phyloP scores from a whole-genome alignment of 2,113 vertebrate species.

The Fregetta grallaria region DNA sequence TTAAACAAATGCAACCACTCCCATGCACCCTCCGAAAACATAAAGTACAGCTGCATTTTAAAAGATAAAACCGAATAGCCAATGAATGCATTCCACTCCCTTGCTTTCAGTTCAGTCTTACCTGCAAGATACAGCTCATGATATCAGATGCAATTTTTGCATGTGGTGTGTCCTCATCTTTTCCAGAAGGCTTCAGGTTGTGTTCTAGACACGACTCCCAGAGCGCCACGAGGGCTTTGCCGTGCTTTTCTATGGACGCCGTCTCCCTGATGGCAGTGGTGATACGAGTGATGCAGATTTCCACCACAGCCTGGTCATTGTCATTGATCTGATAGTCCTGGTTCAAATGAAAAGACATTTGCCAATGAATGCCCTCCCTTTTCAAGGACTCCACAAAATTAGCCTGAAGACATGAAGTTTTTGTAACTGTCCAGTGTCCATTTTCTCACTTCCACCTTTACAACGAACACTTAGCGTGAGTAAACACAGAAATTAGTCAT shows the following conservation, averaged over 20 bases:
- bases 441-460: not conserved
- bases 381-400: not conserved
- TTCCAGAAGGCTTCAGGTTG: slow-evolving; percentile 83
- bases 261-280: slow-evolving; percentile 94
- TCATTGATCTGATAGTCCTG: slow-evolving; percentile 94
- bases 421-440: rapidly evolving
- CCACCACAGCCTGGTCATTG: slow-evolving; percentile 96
- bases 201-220: slow-evolving; percentile 96
- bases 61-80: rapidly evolving
- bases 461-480: rapidly evolving
- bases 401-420: not conserved
- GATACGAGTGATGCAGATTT: slow-evolving; percentile 94
- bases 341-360: not conserved
- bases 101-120: slow-evolving; percentile 5
- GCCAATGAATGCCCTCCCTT: rapidly evolving
- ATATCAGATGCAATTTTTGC: slow-evolving; percentile 97
- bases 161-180: slow-evolving; percentile 89
- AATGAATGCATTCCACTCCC: rapidly evolving
- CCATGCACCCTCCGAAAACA: not conserved
- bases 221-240: slow-evolving; percentile 85
- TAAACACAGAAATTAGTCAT: not conserved
- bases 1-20: not conserved
- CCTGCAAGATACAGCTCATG: slow-evolving; percentile 96
- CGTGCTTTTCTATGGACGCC: slow-evolving; percentile 85
- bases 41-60: not conserved